Percentiles rank a stretch among this genome's conserved stretches.
These are phyloP conservation scores for Corynorhinus townsendii DNA, from an alignment of 2,113 vertebrate species.

Conservation along the genomic window DNA sequence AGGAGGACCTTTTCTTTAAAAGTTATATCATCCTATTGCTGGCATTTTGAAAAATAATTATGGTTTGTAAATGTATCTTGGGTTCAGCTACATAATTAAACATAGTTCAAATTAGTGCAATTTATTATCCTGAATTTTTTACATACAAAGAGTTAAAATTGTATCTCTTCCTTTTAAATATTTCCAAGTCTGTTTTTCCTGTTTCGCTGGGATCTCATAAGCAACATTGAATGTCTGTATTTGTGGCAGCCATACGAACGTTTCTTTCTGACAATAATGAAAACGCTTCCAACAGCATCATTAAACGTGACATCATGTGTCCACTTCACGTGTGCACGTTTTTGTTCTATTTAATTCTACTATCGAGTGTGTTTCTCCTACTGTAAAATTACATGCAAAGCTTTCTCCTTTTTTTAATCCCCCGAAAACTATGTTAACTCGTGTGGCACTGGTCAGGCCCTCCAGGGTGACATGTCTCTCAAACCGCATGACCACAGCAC, in stretches of 20 bases:
- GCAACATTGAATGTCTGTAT: neutral
- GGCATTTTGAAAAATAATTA: neutral
- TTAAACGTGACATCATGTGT: neutral
- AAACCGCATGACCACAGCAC: accelerated
- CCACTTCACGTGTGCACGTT: neutral
- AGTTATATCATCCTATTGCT: neutral
- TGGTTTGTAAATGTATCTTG: neutral
- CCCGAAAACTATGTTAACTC: neutral
- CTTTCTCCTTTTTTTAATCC: neutral
- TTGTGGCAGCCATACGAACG: neutral
- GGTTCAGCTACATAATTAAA: neutral
- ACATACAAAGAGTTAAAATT: neutral
- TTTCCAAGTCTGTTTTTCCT: neutral
- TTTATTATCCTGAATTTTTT: neutral
- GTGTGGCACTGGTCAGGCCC: too few relatives aligned
- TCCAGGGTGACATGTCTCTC: neutral
- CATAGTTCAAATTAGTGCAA: neutral
- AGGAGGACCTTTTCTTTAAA: neutral
- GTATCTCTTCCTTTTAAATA: neutral
- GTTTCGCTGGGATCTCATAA: neutral
- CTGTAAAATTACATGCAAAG: neutral
- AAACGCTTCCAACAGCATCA: neutral
- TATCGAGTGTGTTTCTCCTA: neutral
- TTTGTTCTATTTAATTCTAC: neutral
- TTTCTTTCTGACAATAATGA: neutral